Evolutionary conservation across 2,797 vertebrate species (phyloP).

Genomic region (Kryptopterus vitreolus): DNA sequence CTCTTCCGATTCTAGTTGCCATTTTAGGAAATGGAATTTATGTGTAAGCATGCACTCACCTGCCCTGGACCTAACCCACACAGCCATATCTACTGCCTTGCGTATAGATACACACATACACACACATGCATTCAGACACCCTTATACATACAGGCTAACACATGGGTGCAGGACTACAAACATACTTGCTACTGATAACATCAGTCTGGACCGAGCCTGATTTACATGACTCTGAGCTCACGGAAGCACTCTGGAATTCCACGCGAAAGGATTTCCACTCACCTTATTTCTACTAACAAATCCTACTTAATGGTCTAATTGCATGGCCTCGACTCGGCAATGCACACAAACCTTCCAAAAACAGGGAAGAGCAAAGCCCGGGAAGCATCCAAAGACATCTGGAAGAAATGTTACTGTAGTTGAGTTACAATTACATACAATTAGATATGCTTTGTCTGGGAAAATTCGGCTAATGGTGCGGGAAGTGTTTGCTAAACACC

Average conservation of each 20-base stretch:
- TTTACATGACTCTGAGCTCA: constrained; percentile 37
- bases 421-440: not conserved
- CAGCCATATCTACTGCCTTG: constrained; percentile 38
- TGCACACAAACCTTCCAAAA: constrained; percentile 15
- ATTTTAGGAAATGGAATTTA: constrained; percentile 47
- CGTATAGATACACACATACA: constrained; percentile 33
- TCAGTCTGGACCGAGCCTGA: constrained; percentile 39
- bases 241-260: constrained; percentile 40
- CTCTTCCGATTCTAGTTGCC: constrained; percentile 4
- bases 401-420: not conserved
- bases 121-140: not conserved
- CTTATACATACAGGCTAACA: constrained; percentile 26
- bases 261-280: constrained; percentile 30
- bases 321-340: not conserved
- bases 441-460: not conserved
- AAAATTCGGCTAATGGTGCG: not conserved
- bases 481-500: not conserved
- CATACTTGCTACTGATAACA: constrained; percentile 34
- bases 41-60: constrained; percentile 49
- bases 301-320: constrained; percentile 39
- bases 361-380: constrained; percentile 8
- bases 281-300: constrained; percentile 4
- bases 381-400: not conserved
- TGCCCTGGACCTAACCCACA: constrained; percentile 40
- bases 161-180: constrained; percentile 25